These are phyloP conservation scores for Chunga burmeisteri DNA, from an alignment of 2,113 vertebrate genomes.

Conservation along the genomic window DNA sequence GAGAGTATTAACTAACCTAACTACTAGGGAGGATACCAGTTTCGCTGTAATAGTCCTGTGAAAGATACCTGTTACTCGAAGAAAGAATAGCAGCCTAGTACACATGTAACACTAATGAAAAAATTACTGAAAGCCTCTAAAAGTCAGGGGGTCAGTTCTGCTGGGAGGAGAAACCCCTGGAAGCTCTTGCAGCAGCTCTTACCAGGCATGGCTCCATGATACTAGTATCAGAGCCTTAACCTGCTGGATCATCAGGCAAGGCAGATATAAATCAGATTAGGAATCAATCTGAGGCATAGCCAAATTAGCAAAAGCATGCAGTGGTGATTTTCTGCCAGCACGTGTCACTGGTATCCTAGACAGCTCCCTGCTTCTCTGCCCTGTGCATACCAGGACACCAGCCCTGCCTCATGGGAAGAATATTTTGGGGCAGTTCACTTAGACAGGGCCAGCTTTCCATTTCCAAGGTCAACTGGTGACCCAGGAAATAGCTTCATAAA, in stretches of 20 bases:
- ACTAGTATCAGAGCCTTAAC: background rate
- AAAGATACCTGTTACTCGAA: background rate
- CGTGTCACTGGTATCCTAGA: constrained; percentile 55
- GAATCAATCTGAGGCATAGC: background rate
- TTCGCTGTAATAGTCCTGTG: background rate
- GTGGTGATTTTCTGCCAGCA: constrained; percentile 60
- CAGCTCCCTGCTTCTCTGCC: constrained; percentile 23
- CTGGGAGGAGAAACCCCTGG: background rate
- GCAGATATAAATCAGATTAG: background rate
- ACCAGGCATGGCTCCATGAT: background rate
- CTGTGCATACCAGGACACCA: background rate
- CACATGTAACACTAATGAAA: background rate
- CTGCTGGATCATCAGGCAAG: background rate
- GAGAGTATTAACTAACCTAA: background rate
- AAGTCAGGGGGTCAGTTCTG: background rate
- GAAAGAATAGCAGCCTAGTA: background rate
- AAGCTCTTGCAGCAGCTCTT: background rate
- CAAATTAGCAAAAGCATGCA: constrained; percentile 31
- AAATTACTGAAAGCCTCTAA: background rate
- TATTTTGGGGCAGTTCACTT: constrained; percentile 41
- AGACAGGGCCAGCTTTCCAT: constrained; percentile 33
- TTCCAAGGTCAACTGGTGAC: constrained; percentile 59
- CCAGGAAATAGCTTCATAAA: constrained; percentile 49
- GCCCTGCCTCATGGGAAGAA: background rate
- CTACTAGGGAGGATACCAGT: background rate